Evolutionary conservation across 2,797 vertebrate species (phyloP).

Genomic region (Crocodylus rhombifer): DNA sequence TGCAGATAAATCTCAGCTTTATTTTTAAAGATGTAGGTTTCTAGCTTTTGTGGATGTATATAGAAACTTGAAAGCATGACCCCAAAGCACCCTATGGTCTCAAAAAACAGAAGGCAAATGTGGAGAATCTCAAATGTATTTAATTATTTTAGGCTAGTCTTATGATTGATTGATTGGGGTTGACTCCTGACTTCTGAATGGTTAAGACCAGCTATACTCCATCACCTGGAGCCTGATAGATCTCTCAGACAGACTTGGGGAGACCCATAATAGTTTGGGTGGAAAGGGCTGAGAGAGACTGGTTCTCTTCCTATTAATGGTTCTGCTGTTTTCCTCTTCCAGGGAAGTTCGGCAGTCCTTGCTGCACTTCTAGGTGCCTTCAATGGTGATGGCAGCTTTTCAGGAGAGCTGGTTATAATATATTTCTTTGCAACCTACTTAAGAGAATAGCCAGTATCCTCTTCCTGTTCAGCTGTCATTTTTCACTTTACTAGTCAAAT

Average conservation of each 20-base stretch:
- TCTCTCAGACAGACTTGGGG: neutral
- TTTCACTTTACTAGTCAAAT: constrained; percentile 58
- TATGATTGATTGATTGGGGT: neutral
- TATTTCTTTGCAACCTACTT: neutral
- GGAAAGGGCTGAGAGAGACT: neutral
- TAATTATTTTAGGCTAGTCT: constrained; percentile 56
- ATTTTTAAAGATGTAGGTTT: constrained; percentile 54
- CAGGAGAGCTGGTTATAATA: neutral
- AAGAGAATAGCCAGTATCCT: neutral
- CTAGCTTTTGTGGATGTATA: neutral
- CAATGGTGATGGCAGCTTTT: neutral
- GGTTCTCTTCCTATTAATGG: neutral
- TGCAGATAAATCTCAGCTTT: constrained; percentile 52
- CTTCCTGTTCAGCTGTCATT: constrained; percentile 20
- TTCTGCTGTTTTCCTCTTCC: neutral
- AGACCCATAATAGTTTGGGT: neutral
- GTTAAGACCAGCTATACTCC: neutral
- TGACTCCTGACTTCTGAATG: neutral
- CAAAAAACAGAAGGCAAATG: constrained; percentile 65
- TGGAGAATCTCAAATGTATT: constrained; percentile 43
- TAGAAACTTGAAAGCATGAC: constrained; percentile 62
- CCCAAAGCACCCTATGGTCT: constrained; percentile 41
- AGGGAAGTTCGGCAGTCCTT: neutral
- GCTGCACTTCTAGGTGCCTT: too few species aligned
- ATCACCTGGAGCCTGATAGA: neutral